phyloP scores from a whole-genome alignment of 1,140 invertebrate genomes.

The Pseudobourletiella spinata region DNA sequence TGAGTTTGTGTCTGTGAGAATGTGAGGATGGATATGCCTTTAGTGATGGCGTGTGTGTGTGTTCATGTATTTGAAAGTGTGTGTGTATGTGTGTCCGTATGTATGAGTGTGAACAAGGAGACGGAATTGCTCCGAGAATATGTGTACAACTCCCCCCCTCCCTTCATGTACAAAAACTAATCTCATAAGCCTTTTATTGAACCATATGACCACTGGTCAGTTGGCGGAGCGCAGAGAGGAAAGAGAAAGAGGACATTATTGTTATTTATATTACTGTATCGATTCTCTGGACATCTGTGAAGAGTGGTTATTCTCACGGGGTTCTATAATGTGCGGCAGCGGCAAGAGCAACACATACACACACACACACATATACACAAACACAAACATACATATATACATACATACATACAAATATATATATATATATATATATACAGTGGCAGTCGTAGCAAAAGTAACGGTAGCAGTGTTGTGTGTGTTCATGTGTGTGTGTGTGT shows the following conservation, averaged over 20 bases:
- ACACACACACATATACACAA: no score
- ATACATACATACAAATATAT: no score
- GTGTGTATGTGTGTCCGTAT: not conserved
- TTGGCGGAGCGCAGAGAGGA: not conserved
- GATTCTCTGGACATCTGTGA: conserved; percentile 12
- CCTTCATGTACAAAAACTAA: conserved; percentile 15
- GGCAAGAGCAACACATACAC: no score
- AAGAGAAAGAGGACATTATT: conserved; percentile 11
- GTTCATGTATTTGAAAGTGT: no score
- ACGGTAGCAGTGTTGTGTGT: no score
- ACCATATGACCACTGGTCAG: conserved; percentile 12
- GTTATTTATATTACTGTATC: conserved; percentile 14
- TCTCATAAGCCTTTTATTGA: conserved; percentile 14
- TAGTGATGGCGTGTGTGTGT: no score
- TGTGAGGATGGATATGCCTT: no score
- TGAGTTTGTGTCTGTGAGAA: no score
- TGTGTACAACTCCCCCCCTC: not conserved
- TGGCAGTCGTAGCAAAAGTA: no score
- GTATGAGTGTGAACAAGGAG: not conserved
- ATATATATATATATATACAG: no score
- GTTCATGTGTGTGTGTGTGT: no score
- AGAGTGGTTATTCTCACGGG: conserved; percentile 11
- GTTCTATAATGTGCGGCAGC: not conserved
- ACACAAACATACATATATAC: no score
- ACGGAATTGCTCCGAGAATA: not conserved